phyloP scores from a whole-genome alignment of 2,888 invertebrate species.

The Hirtodrosophila duncani region DNA sequence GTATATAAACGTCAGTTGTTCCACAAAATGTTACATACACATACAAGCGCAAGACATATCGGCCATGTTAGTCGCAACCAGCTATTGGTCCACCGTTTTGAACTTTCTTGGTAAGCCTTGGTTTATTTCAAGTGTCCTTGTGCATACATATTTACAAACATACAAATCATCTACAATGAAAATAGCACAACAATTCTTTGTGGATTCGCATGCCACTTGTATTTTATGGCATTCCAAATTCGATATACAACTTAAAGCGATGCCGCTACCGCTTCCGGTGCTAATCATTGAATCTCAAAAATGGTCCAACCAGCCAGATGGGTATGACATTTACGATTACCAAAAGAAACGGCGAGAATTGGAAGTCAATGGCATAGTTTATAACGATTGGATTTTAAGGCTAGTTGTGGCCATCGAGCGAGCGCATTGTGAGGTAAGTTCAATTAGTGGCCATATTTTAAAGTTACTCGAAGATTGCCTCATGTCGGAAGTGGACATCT shows the following conservation, averaged over 20 bases:
- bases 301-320: conserved; percentile 25
- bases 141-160: neutral
- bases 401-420: conserved; percentile 52
- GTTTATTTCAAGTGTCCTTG: neutral
- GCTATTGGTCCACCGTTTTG: conserved; percentile 48
- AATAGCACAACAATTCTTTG: conserved; percentile 43
- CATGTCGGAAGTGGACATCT: conserved; percentile 29
- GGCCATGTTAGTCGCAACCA: conserved; percentile 10
- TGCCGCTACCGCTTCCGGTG: conserved; percentile 19
- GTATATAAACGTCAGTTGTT: no score
- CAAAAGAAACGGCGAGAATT: conserved; percentile 30
- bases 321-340: conserved; percentile 26
- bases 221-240: conserved; percentile 49
- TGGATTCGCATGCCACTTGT: conserved; percentile 45
- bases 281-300: conserved; percentile 31
- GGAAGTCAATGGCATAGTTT: conserved; percentile 9
- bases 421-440: conserved; percentile 60
- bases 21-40: neutral
- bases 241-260: conserved; percentile 32
- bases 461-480: conserved; percentile 19
- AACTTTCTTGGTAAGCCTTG: conserved; percentile 46
- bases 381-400: conserved; percentile 41
- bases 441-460: conserved; percentile 5
- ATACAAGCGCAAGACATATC: neutral
- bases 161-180: neutral